Evolutionary conservation across 1,140 invertebrate genomes (phyloP), one percentile per base, ranked within the genome.

Genomic region (Manduca sexta): DNA sequence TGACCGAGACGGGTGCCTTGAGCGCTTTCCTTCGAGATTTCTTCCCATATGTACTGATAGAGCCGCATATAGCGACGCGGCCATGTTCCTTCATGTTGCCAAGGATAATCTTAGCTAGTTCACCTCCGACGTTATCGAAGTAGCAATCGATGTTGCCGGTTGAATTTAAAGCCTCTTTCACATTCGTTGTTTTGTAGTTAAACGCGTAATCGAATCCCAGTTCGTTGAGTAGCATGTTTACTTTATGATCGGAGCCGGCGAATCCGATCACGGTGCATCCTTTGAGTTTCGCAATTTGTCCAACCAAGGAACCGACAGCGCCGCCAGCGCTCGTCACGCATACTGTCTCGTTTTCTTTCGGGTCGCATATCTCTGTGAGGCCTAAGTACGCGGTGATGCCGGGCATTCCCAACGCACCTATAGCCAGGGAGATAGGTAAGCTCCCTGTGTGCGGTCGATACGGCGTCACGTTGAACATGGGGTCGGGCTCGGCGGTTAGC

Each of bases 341-440:
- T 1, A 93, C 80, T 2, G 87, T 88, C 56, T 93, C 91, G 7
- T 91, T 91, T 13, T 69, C 30, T 74, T 90, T 89, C 11, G 92
- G 91, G 11, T 90, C 60, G 49, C 91, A 92, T 35, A 92, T 75
- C 43, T 92, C 89, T 15, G 90, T 45, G 10, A 93, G 81, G 0
- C 92, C 92, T 74, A 93, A 92, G 64, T 91, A 92, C 0, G 92
- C 91, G 0, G 92, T 92, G 37, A 89, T 88, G 3, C 64, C 70
- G 0, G 64, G 62, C 64, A 70, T 69, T 29, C 64, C 67, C 2
- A 68, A 21, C 3, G 47, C 47, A n/a, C 64, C 61, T 10, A 68
- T 6, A 3, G 47, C 53, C 2, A 60, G 43, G 12, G 60, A 58
- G n/a, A 45, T 11, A 3, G 65, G 51, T 12, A 65, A 48, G 3